These are phyloP conservation scores for Scarus forsteni DNA, from an alignment of 2,797 vertebrate species.

Conservation along the genomic window DNA sequence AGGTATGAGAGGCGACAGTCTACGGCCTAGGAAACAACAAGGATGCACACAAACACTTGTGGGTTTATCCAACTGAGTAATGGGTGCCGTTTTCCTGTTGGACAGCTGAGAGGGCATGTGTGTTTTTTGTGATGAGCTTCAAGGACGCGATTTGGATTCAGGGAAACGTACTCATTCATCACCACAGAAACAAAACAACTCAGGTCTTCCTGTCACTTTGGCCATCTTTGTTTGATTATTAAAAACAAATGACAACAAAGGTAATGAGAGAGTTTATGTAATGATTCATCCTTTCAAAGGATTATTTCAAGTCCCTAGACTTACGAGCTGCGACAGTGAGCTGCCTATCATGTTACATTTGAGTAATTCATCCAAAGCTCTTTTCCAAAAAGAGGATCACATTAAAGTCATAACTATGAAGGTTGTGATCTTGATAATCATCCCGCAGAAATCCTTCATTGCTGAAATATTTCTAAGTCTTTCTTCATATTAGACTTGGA, in stretches of 20 bases:
- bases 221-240: slow-evolving; percentile 12
- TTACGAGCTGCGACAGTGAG: slow-evolving; percentile 4
- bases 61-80: slow-evolving; percentile 27
- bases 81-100: slow-evolving; percentile 61
- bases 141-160: slow-evolving; percentile 55
- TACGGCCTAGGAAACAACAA: slow-evolving; percentile 37
- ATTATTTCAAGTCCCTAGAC: slow-evolving; percentile 1
- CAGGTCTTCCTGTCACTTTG: slow-evolving; percentile 2
- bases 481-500: too few relatives aligned
- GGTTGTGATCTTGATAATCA: too few relatives aligned
- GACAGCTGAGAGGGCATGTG: slow-evolving; percentile 40
- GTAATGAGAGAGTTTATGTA: slow-evolving; percentile 10
- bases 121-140: slow-evolving; percentile 39
- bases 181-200: slow-evolving; percentile 41
- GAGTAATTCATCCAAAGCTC: slow-evolving; percentile 7
- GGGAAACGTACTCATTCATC: slow-evolving; percentile 18
- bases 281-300: not conserved
- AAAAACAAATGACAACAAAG: slow-evolving; percentile 36
- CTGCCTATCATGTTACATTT: slow-evolving; percentile 8
- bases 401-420: not conserved
- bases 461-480: too few relatives aligned
- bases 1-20: slow-evolving; percentile 41
- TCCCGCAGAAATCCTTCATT: too few relatives aligned
- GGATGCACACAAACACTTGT: slow-evolving; percentile 23
- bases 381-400: not conserved